Base-by-base conservation (phyloP, 2,888 invertebrate genomes). In the Lagria hirta region DNA sequence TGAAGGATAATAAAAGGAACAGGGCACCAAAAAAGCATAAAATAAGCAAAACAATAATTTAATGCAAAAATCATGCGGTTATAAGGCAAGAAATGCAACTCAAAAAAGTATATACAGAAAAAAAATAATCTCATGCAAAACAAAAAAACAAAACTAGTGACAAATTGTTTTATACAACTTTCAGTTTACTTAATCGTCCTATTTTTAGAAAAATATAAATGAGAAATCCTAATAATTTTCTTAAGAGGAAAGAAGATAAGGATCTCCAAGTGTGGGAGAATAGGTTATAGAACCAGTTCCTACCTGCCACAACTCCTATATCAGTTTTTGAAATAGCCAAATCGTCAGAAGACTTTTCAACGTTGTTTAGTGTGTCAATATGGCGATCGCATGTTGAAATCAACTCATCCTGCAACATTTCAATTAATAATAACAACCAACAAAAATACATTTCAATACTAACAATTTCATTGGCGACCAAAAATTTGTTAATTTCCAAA, bases 341-440 rank as follows among this genome's bases (percentile, higher is more conserved):
- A 50, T 68, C 66, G 35, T 69, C 66, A 17, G 68, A 64, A 5
- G 65, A 65, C 42, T 67, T 64, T 40, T 65, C 67, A 33, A 69
- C 65, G 28, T 66, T 62, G 20, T 63, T 83, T 73, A 93, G 77
- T 63, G 88, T 84, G 65, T 82, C 83, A 64, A 91, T 83, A 73
- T 93, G 91, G 65, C 92, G 89, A 60, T 86, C 84, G 75, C 93
- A 92, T 45, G 88, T 86, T 48, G 84, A 82, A 66, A 88, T 79
- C 64, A 94, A 79, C 76, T 92, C 92, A 70, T 83, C 83, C 93
- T 94, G 72, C 53, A 73, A 71, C 64, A 52, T 42, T 40, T 3
- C 16, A 22, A 11, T 32, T 5, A 36, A n/a, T 1, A 33, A n/a
- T 24, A 24, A 6, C 11, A 27, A 23, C 15, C 20, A 15, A n/a